Conservation (phyloP, 2,797 vertebrate species). For the Smutsia temminckii region DNA sequence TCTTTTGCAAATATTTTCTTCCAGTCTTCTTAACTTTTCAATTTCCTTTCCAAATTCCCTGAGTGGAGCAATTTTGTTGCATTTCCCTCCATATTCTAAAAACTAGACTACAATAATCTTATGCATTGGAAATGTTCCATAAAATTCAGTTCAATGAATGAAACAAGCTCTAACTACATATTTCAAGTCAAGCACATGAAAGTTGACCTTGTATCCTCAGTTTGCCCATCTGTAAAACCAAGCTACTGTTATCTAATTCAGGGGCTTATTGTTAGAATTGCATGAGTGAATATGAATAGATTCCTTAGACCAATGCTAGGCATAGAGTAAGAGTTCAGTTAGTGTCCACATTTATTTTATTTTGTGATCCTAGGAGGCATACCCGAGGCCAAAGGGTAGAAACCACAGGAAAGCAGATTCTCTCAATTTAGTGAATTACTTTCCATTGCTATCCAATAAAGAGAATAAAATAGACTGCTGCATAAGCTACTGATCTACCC, state of each 20-base stretch:
- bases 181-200: neutral
- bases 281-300: neutral
- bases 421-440: constrained; percentile 7
- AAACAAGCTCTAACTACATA: neutral
- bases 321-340: neutral
- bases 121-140: neutral
- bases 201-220: neutral
- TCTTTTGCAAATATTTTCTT: neutral
- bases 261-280: neutral
- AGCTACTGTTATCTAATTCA: neutral
- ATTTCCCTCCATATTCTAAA: neutral
- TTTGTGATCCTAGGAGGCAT: neutral
- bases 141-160: neutral
- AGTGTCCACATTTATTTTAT: neutral
- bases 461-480: neutral
- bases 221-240: neutral
- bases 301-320: neutral
- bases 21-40: neutral
- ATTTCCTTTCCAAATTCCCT: neutral
- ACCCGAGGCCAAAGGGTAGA: neutral
- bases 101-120: neutral
- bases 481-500: neutral
- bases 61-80: neutral
- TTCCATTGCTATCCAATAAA: neutral
- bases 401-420: neutral